Base-by-base conservation (phyloP, 2,888 invertebrate species). In the Entomobrya multifasciata region DNA sequence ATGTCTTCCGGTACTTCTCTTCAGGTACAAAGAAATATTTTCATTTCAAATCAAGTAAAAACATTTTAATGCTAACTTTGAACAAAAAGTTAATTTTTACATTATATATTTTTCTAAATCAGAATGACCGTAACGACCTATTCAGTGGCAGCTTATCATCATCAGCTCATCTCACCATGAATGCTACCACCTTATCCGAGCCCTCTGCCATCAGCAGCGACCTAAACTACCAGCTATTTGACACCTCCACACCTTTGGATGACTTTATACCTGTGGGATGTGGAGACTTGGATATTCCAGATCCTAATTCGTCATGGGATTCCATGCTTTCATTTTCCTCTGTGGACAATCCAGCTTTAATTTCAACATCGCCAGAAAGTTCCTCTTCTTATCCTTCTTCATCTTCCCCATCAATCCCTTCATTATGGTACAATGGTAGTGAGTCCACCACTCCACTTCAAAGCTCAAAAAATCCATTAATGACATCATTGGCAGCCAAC, bases 211-310 rank as follows among this genome's bases (percentile, higher is more conserved):
- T 57, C 8, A 74, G 22, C 10, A n/a, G 44, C 4, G 80, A 86
- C 25, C 36, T 52, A 20, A 80, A 52, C 20, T 65, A 36, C 8
- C n/a, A n/a, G n/a, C 52, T 74, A 15, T 76, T 86, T 10, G 80
- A 74, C 8, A 41, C 65, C 5, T 25, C 17, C 20, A 25, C 62
- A 8, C 15, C 72, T 6, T 22, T 86, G 25, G 80, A 74, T 20
- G 86, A 86, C 25, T 25, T 86, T 1, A 65, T 70, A n/a, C 22
- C 84, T n/a, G 10, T 25, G 0, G 78, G 41, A 1, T 78, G 78
- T 20, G 70, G 17, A 2, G 86, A 86, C 49, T 25, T 86, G 15
- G 74, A 86, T n/a, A 62, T 76, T n/a, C n/a, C n/a, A n/a, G n/a
- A n/a, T n/a, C 11, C 70, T 1, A 49, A 6, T 15, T 49, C n/a